Evolutionary conservation across 2,888 invertebrate genomes (phyloP), one percentile per base, ranked within the genome.

Genomic region (Rhingia campestris): DNA sequence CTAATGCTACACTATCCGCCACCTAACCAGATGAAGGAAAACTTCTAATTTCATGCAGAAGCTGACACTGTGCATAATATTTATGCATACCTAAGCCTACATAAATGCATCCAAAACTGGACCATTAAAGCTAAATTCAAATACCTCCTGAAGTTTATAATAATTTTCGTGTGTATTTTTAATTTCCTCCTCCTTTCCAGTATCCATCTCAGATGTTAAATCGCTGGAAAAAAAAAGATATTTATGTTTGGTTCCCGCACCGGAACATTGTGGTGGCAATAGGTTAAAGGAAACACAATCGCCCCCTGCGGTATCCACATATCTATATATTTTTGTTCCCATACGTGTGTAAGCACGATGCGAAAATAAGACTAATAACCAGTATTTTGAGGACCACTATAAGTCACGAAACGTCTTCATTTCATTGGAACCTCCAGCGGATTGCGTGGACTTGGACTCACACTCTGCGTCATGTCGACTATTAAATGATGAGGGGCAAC

Each of bases 391-490:
- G 63, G 81, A 72, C 72, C 77, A 82, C 81, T 77, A 82, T 82
- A 82, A 82, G 81, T 82, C 81, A 82, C 81, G 81, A 77, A 76
- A 82, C 77, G 81, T 82, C 81, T 82, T 82, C 77, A 82, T 82
- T 82, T 82, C 81, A 61, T 72, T 67, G 81, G 81, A 73, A 82
- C 81, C 77, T 77, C 63, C 63, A 66, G 79, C 72, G 54, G 56
- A 47, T 6, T 70, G 47, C 54, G 61, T 22, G 22, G 22, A 22
- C 61, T 72, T 56, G 58, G 53, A 37, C 72, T 76, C 66, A 81
- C 81, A 82, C 81, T 77, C 77, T 61, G 39, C 72, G 45, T 72
- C 77, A 72, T 73, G 81, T 82, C 66, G 77, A 69, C 81, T 77
- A 73, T 77, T 82, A 77, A 82, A 82, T 77, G 77, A 82, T 73